Conservation (phyloP, 2,113 vertebrate species). For the Oryzias woworae region DNA sequence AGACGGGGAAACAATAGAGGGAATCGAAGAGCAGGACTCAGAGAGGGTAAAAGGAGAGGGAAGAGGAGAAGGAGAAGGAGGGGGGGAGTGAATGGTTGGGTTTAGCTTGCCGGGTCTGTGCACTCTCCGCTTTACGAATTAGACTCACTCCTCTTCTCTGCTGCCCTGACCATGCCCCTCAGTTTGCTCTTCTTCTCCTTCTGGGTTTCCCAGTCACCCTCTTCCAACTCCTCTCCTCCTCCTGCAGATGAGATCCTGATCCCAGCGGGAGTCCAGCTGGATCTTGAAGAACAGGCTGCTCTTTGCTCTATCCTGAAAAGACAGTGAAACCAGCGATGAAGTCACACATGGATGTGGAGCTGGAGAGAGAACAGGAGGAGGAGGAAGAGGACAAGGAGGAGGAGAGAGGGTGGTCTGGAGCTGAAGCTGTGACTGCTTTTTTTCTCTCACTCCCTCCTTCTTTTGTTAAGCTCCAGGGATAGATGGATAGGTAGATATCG, state of each 20-base stretch:
- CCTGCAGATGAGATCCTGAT: slow-evolving; percentile 62
- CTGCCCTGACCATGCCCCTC: slow-evolving; percentile 70
- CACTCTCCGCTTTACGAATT: slow-evolving; percentile 61
- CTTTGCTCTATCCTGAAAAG: slow-evolving; percentile 65
- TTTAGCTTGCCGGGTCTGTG: slow-evolving; percentile 60
- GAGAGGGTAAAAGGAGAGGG: slow-evolving; percentile 37
- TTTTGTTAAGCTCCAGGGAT: slow-evolving; percentile 70
- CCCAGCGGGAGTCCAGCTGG: slow-evolving; percentile 63
- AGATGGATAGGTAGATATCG: slow-evolving; percentile 68
- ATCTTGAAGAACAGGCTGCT: slow-evolving; percentile 65
- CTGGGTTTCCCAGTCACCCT: slow-evolving; percentile 44
- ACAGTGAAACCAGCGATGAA: slow-evolving; percentile 69
- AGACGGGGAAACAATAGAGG: slow-evolving; percentile 53
- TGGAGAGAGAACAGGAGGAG: slow-evolving; percentile 41
- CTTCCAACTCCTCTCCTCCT: slow-evolving; percentile 33
- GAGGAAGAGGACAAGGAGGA: slow-evolving; percentile 25
- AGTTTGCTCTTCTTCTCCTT: slow-evolving; percentile 59
- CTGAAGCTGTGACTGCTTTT: slow-evolving; percentile 67
- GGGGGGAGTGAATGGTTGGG: slow-evolving; percentile 51
- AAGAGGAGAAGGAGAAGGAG: slow-evolving; percentile 22
- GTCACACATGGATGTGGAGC: slow-evolving; percentile 67
- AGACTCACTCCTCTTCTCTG: slow-evolving; percentile 54
- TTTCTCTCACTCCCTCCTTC: slow-evolving; percentile 58
- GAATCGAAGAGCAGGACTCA: slow-evolving; percentile 35
- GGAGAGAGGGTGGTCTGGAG: slow-evolving; percentile 67